Percentiles rank a stretch among this genome's conserved stretches.
Evolutionary conservation across 2,888 invertebrate genomes (phyloP).

Genomic region (Nemotelus pantherinus): DNA sequence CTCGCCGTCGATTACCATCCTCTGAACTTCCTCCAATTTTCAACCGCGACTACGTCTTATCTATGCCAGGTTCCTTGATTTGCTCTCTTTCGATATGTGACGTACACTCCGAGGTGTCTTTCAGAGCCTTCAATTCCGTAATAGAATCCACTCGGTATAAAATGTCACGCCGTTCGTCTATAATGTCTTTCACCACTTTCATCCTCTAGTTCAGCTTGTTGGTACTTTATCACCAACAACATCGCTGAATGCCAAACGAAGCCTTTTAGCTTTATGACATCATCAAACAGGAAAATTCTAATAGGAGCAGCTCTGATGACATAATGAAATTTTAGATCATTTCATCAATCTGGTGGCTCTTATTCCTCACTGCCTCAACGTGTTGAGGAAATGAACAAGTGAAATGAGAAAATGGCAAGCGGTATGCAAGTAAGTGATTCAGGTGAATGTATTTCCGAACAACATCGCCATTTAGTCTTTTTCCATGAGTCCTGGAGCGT

Average conservation of each 20-base stretch:
- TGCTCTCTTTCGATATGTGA: conserved; percentile 26
- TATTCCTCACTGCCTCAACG: no score
- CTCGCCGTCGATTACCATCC: no score
- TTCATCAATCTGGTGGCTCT: conserved; percentile 27
- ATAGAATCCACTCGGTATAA: conserved; percentile 43
- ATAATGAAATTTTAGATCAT: conserved; percentile 44
- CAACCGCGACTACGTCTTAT: no score
- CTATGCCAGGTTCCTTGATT: not conserved
- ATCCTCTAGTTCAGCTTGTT: not conserved
- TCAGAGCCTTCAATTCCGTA: conserved; percentile 42
- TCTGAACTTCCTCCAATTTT: no score
- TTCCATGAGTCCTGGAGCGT: not conserved
- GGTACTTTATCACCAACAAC: not conserved
- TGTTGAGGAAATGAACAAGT: not conserved
- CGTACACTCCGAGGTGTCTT: conserved; percentile 34
- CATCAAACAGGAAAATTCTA: conserved; percentile 43
- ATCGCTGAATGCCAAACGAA: not conserved
- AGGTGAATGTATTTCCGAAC: conserved; percentile 13
- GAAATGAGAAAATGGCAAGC: not conserved
- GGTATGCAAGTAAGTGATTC: not conserved
- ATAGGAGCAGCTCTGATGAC: conserved; percentile 33
- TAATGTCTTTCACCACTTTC: not conserved
- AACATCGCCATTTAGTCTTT: not conserved
- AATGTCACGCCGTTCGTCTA: not conserved
- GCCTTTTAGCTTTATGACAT: conserved; percentile 42